A percentile compares a stretch with the other conserved stretches of the same genome.
Conservation (phyloP, 2,113 vertebrate species). For the Sturnira hondurensis region DNA sequence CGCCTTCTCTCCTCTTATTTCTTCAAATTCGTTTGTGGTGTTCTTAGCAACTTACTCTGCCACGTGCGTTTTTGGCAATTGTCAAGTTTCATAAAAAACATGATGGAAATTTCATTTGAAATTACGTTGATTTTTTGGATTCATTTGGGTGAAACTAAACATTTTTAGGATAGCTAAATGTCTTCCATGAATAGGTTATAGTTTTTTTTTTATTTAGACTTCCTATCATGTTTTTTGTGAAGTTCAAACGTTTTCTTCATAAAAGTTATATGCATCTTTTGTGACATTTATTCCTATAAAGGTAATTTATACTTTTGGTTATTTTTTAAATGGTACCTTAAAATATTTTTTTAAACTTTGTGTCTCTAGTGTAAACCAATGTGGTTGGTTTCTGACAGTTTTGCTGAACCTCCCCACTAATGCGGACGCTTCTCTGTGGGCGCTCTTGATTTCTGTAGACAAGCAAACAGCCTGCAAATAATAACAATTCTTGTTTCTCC, state of each 20-base stretch:
- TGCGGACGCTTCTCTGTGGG: not conserved
- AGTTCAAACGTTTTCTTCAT: not conserved
- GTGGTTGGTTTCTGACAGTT: not conserved
- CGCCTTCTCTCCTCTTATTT: not conserved
- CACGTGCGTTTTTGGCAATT: not conserved
- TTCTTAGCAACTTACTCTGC: not conserved
- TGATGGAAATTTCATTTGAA: not conserved
- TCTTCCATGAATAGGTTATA: not conserved
- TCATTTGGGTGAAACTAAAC: not conserved
- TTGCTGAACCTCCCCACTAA: not conserved
- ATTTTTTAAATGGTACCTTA: not conserved
- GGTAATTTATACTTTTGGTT: not conserved
- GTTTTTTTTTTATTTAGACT: not conserved
- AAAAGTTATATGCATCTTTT: not conserved
- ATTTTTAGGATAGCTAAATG: not conserved
- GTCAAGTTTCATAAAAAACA: not conserved
- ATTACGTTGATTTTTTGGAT: not conserved
- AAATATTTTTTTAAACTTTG: not conserved
- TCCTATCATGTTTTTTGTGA: not conserved
- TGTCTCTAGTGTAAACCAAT: too few relatives aligned
- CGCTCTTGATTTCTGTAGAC: not conserved
- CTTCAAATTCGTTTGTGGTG: not conserved
- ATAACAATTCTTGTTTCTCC: not conserved
- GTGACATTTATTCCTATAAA: not conserved
- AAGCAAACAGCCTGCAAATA: not conserved